phyloP scores from a whole-genome alignment of 2,888 invertebrate genomes.

The Drosophila demipolita region DNA sequence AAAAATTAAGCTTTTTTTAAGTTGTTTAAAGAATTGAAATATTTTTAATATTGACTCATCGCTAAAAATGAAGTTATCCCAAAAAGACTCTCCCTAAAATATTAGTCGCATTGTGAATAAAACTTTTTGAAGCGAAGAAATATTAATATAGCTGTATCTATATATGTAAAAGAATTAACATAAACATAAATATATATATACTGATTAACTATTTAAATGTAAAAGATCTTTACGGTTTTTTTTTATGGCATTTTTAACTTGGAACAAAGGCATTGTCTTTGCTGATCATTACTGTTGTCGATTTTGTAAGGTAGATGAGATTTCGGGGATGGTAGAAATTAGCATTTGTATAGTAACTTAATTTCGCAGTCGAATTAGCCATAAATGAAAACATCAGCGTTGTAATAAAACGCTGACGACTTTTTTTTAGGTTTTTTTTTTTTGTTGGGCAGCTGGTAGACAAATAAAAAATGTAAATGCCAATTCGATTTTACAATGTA shows the following conservation, averaged over 20 bases:
- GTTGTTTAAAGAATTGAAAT: not conserved
- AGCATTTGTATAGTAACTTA: conserved; percentile 44
- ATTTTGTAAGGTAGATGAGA: conserved; percentile 41
- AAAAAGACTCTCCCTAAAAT: not conserved
- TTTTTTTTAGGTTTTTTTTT: not conserved
- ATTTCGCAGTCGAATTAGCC: conserved; percentile 25
- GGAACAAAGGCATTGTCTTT: conserved; percentile 47
- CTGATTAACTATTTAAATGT: not conserved
- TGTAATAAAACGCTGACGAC: conserved; percentile 23
- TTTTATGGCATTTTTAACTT: conserved; percentile 33
- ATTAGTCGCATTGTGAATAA: not conserved
- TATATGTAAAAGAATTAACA: too few relatives aligned
- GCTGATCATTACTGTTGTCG: conserved; percentile 25
- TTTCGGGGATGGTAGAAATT: conserved; percentile 21
- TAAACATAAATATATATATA: not conserved
- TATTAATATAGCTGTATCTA: not conserved
- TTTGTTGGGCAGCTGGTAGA: not conserved
- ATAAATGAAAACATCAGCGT: conserved; percentile 22
- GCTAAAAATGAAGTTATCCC: not conserved
- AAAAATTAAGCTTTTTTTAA: not conserved
- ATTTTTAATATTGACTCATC: not conserved
- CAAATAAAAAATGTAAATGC: not conserved
- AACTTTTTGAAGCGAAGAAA: not conserved
- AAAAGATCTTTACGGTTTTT: conserved; percentile 26
- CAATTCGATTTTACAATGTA: conserved; percentile 10